Percentiles rank a stretch among this genome's conserved stretches.
phyloP scores from a whole-genome alignment of 2,113 vertebrate genomes.

The Mastomys natalensis region DNA sequence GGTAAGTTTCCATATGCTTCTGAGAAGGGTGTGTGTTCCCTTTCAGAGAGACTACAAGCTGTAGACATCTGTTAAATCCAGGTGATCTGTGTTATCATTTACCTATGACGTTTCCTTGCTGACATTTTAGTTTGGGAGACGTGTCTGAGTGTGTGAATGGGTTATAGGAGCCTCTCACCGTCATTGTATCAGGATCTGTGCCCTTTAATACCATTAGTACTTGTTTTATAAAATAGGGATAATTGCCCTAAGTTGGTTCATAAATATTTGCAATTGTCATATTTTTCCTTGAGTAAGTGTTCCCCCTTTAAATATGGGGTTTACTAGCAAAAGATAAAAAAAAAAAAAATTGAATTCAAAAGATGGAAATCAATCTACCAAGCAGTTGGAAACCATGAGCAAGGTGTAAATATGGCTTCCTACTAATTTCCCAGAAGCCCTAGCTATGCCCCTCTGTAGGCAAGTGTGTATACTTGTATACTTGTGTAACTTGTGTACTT shows the following conservation, averaged over 20 bases:
- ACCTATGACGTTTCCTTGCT: neutral
- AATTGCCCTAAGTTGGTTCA: neutral
- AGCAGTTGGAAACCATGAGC: neutral
- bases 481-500: neutral
- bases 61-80: neutral
- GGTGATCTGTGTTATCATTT: neutral
- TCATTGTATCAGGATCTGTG: neutral
- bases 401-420: neutral
- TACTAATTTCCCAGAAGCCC: neutral
- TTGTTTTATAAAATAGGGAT: neutral
- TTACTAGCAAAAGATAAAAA: neutral
- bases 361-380: neutral
- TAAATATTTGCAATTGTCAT: neutral
- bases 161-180: neutral
- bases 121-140: neutral
- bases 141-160: neutral
- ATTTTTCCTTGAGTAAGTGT: neutral
- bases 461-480: neutral
- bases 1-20: neutral
- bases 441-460: neutral
- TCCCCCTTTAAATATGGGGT: neutral
- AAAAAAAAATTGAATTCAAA: neutral
- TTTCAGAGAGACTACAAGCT: neutral
- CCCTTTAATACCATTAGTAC: neutral
- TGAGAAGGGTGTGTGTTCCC: neutral